A percentile compares a stretch with the other conserved stretches of the same genome.
Evolutionary conservation across 1,140 invertebrate genomes (phyloP).

Genomic region (Augochlora pura): DNA sequence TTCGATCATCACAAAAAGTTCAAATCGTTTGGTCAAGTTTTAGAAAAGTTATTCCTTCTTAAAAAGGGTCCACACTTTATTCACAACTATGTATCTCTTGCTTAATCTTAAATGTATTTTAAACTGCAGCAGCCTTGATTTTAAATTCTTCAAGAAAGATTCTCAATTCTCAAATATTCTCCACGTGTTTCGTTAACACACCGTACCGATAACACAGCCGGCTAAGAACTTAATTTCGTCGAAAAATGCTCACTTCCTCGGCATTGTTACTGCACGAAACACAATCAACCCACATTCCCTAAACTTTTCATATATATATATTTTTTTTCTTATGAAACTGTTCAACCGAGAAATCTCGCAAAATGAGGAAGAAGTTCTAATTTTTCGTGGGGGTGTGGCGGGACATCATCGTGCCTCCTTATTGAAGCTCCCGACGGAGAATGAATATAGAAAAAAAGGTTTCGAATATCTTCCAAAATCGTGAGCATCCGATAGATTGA

Average conservation of each 20-base stretch:
- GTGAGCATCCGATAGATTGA: slow-evolving; percentile 47
- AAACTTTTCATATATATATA: slow-evolving; percentile 27
- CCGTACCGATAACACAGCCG: neutral
- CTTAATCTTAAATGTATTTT: too few relatives aligned
- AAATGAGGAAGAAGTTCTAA: slow-evolving; percentile 47
- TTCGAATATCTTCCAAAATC: slow-evolving; percentile 51
- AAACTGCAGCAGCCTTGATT: too few relatives aligned
- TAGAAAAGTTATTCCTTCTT: too few relatives aligned
- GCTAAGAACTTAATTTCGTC: neutral
- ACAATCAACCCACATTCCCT: slow-evolving; percentile 22
- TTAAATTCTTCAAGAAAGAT: too few relatives aligned
- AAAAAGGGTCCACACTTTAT: too few relatives aligned
- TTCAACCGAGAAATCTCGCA: slow-evolving; percentile 48
- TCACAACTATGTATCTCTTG: too few relatives aligned
- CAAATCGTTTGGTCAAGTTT: too few relatives aligned
- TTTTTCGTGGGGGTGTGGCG: slow-evolving; percentile 58
- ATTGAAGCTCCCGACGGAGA: slow-evolving; percentile 18
- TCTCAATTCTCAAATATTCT: too few relatives aligned
- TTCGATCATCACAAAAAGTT: too few relatives aligned
- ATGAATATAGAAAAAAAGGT: slow-evolving; percentile 40
- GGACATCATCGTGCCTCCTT: slow-evolving; percentile 58
- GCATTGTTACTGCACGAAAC: neutral
- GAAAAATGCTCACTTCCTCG: neutral
- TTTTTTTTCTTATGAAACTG: slow-evolving; percentile 6
- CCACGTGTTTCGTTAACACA: too few relatives aligned